Evolutionary conservation across 1,140 invertebrate species (phyloP).

Genomic region (Bicyclus anynana): DNA sequence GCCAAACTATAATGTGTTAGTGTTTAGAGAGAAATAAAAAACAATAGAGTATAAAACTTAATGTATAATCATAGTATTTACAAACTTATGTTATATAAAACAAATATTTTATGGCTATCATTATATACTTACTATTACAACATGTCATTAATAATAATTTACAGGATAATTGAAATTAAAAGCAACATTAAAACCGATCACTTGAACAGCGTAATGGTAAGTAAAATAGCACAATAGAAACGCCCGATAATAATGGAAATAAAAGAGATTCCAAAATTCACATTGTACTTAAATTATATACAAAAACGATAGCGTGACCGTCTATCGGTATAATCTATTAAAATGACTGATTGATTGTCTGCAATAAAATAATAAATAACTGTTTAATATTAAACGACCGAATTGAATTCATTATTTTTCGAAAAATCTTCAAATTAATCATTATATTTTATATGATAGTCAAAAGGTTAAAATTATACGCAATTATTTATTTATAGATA

Average conservation of each 20-base stretch:
- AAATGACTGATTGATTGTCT: not conserved
- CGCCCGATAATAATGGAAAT: constrained; percentile 60
- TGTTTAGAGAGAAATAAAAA: constrained; percentile 55
- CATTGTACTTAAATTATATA: constrained; percentile 67
- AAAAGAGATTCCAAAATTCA: constrained; percentile 73
- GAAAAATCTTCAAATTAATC: not conserved
- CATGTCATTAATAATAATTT: constrained; percentile 74
- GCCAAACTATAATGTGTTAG: not conserved
- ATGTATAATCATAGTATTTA: constrained; percentile 77
- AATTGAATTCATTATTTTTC: not conserved
- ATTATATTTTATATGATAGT: not conserved
- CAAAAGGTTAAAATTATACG: constrained; percentile 2
- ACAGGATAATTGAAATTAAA: constrained; percentile 68
- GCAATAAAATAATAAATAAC: not conserved
- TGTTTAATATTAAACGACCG: too few species aligned
- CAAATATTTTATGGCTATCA: constrained; percentile 75
- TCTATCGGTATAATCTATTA: constrained; percentile 28
- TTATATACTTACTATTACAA: constrained; percentile 73
- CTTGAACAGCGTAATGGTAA: constrained; percentile 56
- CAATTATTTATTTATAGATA: constrained; percentile 7
- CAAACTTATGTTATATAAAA: constrained; percentile 76
- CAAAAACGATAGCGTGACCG: constrained; percentile 47
- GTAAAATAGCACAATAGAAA: constrained; percentile 57
- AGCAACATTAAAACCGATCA: constrained; percentile 68
- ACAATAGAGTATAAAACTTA: constrained; percentile 76